Conservation (phyloP, 2,113 vertebrate genomes). For the Chaetodon auriga region DNA sequence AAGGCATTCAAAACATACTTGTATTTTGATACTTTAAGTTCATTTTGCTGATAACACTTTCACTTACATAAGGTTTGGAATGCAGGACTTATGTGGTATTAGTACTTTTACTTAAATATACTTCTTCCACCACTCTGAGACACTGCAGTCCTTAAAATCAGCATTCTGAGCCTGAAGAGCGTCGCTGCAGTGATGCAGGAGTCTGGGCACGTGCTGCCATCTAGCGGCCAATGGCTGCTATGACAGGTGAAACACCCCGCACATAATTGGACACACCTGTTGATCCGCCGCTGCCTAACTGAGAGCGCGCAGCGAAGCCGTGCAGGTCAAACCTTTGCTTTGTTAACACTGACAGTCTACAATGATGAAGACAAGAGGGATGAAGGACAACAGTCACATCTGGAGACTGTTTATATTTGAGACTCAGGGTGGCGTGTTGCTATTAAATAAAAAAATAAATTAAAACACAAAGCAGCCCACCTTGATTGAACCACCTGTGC, state of each 20-base stretch:
- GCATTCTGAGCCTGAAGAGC: not conserved
- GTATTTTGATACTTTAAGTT: not conserved
- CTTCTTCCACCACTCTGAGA: not conserved
- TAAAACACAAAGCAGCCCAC: slow-evolving; percentile 19
- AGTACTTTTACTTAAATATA: not conserved
- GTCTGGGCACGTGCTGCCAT: slow-evolving; percentile 53
- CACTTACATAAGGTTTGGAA: not conserved
- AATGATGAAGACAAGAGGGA: not conserved
- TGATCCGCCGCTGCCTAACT: slow-evolving; percentile 6
- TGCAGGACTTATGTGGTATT: not conserved
- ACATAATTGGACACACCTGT: slow-evolving; percentile 67
- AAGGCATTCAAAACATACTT: no score
- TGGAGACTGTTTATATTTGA: not conserved
- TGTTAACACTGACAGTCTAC: not conserved
- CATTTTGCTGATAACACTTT: not conserved
- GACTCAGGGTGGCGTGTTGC: not conserved
- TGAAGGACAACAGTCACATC: not conserved
- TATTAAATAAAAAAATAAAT: not conserved
- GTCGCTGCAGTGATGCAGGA: slow-evolving; percentile 19
- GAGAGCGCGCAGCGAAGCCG: not conserved
- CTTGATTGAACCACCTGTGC: slow-evolving; percentile 73
- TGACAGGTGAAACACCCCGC: not conserved
- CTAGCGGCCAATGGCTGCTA: slow-evolving; percentile 27
- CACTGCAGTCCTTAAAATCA: not conserved
- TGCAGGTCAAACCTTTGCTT: slow-evolving; percentile 1